Base-by-base conservation (phyloP, 2,113 vertebrate genomes). In the Chionis minor region DNA sequence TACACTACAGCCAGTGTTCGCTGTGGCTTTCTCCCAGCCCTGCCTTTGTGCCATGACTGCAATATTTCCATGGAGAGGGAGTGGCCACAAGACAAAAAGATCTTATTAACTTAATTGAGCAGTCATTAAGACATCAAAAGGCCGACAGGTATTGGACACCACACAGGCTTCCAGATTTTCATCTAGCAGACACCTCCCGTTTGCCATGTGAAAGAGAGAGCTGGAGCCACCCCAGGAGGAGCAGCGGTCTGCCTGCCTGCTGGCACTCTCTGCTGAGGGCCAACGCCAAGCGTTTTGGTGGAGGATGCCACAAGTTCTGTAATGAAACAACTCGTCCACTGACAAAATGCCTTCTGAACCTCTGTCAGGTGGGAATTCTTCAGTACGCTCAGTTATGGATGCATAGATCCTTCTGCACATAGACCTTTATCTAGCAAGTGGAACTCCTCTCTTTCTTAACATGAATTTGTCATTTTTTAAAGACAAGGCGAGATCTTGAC, bases 11-110 rank as follows among this genome's bases (percentile, higher is more conserved):
- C 8, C 47, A 74, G 16, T 1, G 3, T 10, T 71, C 2, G 3
- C 52, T 56, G 58, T 0, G 6, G 7, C 61, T 54, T 82, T 72
- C 23, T 83, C 49, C 12, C 55, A 82, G 45, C 16, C 65, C 49
- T 63, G 56, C 58, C n/a, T 75, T 81, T 7, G 4, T 0, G 0
- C 13, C 9, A 2, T 20, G 40, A 73, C 11, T 5, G 12, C 0
- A 0, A 15, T 65, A 75, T 65, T 94, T 86, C 82, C 62, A 32
- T 5, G 15, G 42, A 55, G 13, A 87, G 28, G 74, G 81, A 88
- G 52, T 8, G 61, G 70, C 56, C 14, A 33, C 28, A n/a, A 72
- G 58, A 82, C 47, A 82, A 82, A 96, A 94, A 69, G 18, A 67
- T 44, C 49, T 56, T 40, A 7, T 63, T 81, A 94, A 75, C 9